A percentile compares a stretch with the other conserved stretches of the same genome.
Evolutionary conservation across 2,888 invertebrate species (phyloP).

Genomic region (Sphaerophoria taeniata): DNA sequence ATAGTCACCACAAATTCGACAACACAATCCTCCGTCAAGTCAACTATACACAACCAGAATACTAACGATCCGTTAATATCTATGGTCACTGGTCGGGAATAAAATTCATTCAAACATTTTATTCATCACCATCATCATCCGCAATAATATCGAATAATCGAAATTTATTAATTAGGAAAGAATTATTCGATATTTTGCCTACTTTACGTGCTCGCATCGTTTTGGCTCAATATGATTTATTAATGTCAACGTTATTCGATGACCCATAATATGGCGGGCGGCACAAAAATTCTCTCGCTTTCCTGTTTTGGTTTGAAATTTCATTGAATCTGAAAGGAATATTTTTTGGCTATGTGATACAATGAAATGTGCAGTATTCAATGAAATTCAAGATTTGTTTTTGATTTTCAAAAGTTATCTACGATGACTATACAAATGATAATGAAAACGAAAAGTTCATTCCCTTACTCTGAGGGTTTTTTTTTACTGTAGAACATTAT

Average conservation of each 20-base stretch:
- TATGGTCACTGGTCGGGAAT: neutral
- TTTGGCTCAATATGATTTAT: neutral
- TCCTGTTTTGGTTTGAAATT: too few species aligned
- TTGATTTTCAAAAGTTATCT: too few species aligned
- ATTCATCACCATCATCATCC: neutral
- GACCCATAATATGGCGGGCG: too few species aligned
- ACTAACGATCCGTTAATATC: neutral
- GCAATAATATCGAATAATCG: neutral
- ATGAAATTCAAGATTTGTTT: too few species aligned
- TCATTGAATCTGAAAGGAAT: too few species aligned
- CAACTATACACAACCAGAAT: constrained; percentile 47
- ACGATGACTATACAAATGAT: too few species aligned
- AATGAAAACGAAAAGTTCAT: too few species aligned
- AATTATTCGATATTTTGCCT: constrained; percentile 41
- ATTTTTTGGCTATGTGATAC: too few species aligned
- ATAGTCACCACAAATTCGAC: neutral
- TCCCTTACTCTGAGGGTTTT: too few species aligned
- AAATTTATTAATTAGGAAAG: constrained; percentile 54
- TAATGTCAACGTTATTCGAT: constrained; percentile 4
- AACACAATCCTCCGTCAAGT: constrained; percentile 19
- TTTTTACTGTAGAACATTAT: too few species aligned
- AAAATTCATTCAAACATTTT: constrained; percentile 13
- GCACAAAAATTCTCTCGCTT: too few species aligned
- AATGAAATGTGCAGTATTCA: too few species aligned
- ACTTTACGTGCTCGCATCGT: constrained; percentile 46